These are phyloP conservation scores for Microcebus ravelobensis DNA, from an alignment of 2,113 vertebrate genomes.

Conservation along the genomic window DNA sequence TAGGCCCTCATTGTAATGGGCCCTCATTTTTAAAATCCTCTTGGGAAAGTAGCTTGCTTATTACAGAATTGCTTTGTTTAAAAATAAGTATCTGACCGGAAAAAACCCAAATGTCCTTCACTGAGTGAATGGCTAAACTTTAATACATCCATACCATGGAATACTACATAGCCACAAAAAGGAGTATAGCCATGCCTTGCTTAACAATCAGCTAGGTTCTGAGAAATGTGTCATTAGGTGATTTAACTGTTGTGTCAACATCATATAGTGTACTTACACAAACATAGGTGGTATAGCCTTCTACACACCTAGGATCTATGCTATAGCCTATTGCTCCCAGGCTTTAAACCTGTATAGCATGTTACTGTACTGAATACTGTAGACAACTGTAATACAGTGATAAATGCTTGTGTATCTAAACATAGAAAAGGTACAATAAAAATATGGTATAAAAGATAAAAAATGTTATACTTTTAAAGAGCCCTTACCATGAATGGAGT, in stretches of 20 bases:
- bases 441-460: not conserved
- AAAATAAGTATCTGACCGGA: slow-evolving; percentile 1
- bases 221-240: not conserved
- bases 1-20: not conserved
- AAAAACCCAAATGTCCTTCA: not conserved
- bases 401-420: not conserved
- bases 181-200: not conserved
- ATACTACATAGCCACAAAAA: slow-evolving; percentile 42
- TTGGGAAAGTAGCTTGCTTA: not conserved
- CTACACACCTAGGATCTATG: not conserved
- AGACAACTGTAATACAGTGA: not conserved
- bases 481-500: not conserved
- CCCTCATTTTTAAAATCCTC: not conserved
- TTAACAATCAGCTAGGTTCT: not conserved
- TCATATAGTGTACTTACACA: not conserved
- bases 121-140: not conserved
- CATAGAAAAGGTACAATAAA: not conserved
- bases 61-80: not conserved
- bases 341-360: not conserved
- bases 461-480: not conserved
- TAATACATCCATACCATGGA: not conserved
- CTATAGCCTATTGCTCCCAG: not conserved
- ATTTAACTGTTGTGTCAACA: not conserved
- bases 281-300: not conserved
- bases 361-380: not conserved